Base-by-base conservation (phyloP, 1,140 invertebrate genomes). In the Camponotus floridanus region DNA sequence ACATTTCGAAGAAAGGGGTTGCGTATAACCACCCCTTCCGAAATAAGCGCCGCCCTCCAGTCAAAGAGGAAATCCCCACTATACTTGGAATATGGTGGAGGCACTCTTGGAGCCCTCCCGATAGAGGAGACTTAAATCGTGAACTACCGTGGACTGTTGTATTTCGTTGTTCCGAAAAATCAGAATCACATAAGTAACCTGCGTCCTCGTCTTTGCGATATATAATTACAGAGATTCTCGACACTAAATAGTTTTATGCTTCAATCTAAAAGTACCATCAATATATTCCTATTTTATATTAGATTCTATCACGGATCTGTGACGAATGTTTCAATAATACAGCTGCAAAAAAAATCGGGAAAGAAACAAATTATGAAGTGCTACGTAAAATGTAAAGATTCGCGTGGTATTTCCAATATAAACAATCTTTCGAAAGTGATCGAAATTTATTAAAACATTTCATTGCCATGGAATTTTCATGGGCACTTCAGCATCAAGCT, bases 391-490 rank as follows among this genome's bases (percentile, higher is more conserved):
- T 42, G 33, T 42, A 74, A 61, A 61, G 31, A 84, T 33, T 13
- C 13, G 36, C 15, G 21, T 21, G 8, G 26, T 26, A 26, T 26
- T 26, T 26, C 26, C n/a, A 9, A 31, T 18, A 51, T 1, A 86
- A 62, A 80, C 74, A 42, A 76, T 68, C 21, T 65, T 11, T 7
- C 67, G 88, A 87, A 61, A 64, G 78, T 64, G 87, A 88, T 79
- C 33, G 21, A 73, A 31, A 4, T 51, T 42, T n/a, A 36, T 13
- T 55, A 31, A 13, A 5, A 51, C 26, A 76, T 42, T 45, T 33
- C 15, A 1, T 26, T 73, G 85, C 68, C 55, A 95, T 95, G 94
- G 94, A 95, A 87, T 94, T 95, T 79, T 87, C 93, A 15, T 95
- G 94, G 94, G 87, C 92, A 2, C 86, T 94, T 45, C 93, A 93